phyloP scores from a whole-genome alignment of 2,797 vertebrate genomes.

The Sphenopsis melanotis region DNA sequence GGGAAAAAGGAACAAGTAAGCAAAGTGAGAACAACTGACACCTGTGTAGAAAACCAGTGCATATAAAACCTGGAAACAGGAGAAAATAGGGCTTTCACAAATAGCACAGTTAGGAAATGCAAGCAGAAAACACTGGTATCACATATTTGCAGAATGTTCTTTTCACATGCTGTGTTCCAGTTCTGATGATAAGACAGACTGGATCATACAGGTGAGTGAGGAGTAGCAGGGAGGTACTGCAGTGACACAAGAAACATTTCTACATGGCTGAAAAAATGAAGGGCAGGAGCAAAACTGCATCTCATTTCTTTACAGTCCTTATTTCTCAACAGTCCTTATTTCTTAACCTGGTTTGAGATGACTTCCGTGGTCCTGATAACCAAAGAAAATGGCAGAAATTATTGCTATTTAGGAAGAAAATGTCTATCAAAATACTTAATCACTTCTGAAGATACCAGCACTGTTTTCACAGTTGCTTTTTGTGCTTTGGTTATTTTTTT shows the following conservation, averaged over 20 bases:
- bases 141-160: not conserved
- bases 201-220: not conserved
- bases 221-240: not conserved
- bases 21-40: not conserved
- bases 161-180: not conserved
- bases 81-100: not conserved
- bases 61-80: not conserved
- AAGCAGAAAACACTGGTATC: not conserved
- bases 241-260: not conserved
- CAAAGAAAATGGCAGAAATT: not conserved
- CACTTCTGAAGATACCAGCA: not conserved
- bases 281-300: not conserved
- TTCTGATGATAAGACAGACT: not conserved
- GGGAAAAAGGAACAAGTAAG: accelerated
- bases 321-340: not conserved
- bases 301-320: not conserved
- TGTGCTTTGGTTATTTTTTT: accelerated
- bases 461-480: not conserved
- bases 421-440: not conserved
- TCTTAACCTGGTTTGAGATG: not conserved
- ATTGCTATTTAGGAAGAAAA: not conserved
- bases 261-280: not conserved
- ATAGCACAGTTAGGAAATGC: not conserved
- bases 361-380: not conserved
- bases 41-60: accelerated